phyloP scores from a whole-genome alignment of 2,797 vertebrate genomes.

The Oophaga sylvatica region DNA sequence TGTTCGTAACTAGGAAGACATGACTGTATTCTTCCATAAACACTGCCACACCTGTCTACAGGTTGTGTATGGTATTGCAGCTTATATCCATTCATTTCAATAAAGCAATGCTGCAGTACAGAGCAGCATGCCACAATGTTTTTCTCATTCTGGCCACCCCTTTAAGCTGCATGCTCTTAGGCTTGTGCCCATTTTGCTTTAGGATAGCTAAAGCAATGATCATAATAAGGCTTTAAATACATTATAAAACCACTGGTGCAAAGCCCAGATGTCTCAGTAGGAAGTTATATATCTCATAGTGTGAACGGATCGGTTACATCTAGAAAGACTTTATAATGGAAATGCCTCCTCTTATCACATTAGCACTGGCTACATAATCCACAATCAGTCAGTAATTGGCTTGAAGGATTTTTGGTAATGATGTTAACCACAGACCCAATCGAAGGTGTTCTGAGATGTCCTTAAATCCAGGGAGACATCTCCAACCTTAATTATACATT shows the following conservation, averaged over 20 bases:
- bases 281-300: constrained; percentile 16
- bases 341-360: constrained; percentile 48
- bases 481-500: constrained; percentile 58
- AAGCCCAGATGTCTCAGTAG: neutral
- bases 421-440: constrained; percentile 44
- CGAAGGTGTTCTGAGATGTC: constrained; percentile 52
- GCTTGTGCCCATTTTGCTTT: neutral
- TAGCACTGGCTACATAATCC: constrained; percentile 43
- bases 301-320: constrained; percentile 44
- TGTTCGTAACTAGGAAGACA: too few species aligned
- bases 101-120: too few species aligned
- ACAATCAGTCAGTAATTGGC: constrained; percentile 51
- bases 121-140: too few species aligned
- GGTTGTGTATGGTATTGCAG: too few species aligned
- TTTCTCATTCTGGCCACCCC: neutral
- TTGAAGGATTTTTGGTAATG: constrained; percentile 50
- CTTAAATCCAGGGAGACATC: constrained; percentile 40
- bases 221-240: neutral
- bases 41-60: too few species aligned
- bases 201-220: neutral
- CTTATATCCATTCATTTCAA: too few species aligned
- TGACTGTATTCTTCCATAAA: too few species aligned
- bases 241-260: neutral
- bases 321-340: constrained; percentile 31
- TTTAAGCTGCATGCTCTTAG: neutral